phyloP scores from a whole-genome alignment of 2,888 invertebrate species.

The Patella ulyssiponensis region DNA sequence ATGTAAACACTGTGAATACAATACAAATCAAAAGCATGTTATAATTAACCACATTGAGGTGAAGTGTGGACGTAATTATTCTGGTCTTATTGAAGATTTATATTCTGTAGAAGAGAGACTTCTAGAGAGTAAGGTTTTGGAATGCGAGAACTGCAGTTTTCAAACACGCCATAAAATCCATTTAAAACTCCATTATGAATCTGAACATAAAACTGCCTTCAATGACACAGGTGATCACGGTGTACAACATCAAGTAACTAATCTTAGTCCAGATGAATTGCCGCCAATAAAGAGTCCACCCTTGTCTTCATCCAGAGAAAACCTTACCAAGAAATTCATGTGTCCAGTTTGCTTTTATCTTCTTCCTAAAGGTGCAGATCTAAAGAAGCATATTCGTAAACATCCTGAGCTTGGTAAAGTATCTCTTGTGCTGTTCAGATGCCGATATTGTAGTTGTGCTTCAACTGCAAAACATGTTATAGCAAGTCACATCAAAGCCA shows the following conservation, averaged over 20 bases:
- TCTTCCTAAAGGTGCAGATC: constrained; percentile 41
- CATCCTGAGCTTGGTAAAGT: constrained; percentile 45
- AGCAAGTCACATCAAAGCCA: constrained; percentile 42
- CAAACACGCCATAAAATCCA: constrained; percentile 44
- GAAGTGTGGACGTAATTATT: constrained; percentile 29
- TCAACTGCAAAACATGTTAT: constrained; percentile 44
- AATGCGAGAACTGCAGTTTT: constrained; percentile 42
- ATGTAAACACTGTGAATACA: constrained; percentile 44
- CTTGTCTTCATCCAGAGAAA: constrained; percentile 24
- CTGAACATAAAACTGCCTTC: constrained; percentile 31
- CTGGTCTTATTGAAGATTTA: constrained; percentile 27
- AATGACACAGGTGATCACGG: background rate
- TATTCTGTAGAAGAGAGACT: constrained; percentile 35
- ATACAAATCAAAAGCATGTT: constrained; percentile 41
- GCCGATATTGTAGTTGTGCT: constrained; percentile 43
- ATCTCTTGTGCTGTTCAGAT: constrained; percentile 40
- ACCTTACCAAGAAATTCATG: constrained; percentile 39
- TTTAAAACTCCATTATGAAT: constrained; percentile 39
- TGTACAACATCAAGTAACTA: constrained; percentile 1
- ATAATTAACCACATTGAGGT: constrained; percentile 39
- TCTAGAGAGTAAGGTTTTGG: constrained; percentile 38
- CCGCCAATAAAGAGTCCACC: background rate
- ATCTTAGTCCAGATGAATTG: constrained; percentile 5
- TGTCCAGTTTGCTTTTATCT: constrained; percentile 45
- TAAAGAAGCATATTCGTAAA: constrained; percentile 42